phyloP scores from a whole-genome alignment of 2,888 invertebrate genomes.

The Agrypnus murinus region DNA sequence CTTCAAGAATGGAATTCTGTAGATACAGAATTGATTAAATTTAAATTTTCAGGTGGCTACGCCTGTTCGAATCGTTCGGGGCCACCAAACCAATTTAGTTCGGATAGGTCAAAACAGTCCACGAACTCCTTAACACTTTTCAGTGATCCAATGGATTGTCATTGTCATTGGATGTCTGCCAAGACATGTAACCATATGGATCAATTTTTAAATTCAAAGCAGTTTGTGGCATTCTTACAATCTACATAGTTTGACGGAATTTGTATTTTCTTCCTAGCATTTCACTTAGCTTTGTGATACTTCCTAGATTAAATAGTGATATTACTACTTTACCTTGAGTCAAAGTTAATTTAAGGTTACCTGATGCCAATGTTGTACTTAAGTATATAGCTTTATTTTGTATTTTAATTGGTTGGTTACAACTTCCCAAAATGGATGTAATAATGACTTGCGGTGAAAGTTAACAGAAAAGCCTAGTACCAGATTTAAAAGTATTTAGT shows the following conservation, averaged over 20 bases:
- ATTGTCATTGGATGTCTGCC: slow-evolving; percentile 42
- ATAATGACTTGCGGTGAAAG: no score
- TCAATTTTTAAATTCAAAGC: slow-evolving; percentile 43
- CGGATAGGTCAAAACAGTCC: slow-evolving; percentile 72
- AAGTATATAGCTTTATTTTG: no score
- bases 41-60: slow-evolving; percentile 79
- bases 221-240: slow-evolving; percentile 48
- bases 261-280: slow-evolving; percentile 17
- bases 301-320: slow-evolving; percentile 15
- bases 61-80: slow-evolving; percentile 76
- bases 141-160: slow-evolving; percentile 51
- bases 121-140: slow-evolving; percentile 38
- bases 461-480: no score
- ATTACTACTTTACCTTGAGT: no score
- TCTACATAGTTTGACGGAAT: background rate
- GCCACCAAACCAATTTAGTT: slow-evolving; percentile 80
- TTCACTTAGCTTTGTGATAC: slow-evolving; percentile 24
- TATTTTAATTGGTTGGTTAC: no score
- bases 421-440: no score
- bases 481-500: no score
- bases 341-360: no score
- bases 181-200: slow-evolving; percentile 43
- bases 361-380: no score
- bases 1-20: slow-evolving; percentile 75
- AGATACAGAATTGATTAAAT: slow-evolving; percentile 75